These are phyloP conservation scores for Pyrochroa serraticornis DNA, from an alignment of 2,888 invertebrate genomes.

Conservation along the genomic window DNA sequence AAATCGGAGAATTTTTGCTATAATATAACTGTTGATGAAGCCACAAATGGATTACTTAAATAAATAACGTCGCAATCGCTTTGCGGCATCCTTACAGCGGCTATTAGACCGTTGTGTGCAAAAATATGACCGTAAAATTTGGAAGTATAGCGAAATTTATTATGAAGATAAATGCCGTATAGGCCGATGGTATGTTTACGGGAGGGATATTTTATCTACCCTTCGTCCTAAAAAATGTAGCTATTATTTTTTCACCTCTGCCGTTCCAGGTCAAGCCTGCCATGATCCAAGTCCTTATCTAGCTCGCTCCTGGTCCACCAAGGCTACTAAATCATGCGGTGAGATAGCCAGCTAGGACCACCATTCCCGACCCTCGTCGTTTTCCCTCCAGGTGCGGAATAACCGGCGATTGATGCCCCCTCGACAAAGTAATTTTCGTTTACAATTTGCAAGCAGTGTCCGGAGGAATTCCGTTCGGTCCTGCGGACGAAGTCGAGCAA, in stretches of 20 bases:
- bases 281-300: slow-evolving; percentile 51
- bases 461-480: slow-evolving; percentile 47
- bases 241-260: slow-evolving; percentile 52
- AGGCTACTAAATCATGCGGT: slow-evolving; percentile 53
- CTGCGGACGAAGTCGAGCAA: slow-evolving; percentile 34
- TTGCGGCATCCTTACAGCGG: no score
- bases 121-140: no score
- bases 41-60: no score
- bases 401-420: not conserved
- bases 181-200: slow-evolving; percentile 48
- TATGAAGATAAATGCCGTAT: slow-evolving; percentile 41
- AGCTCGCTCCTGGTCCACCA: slow-evolving; percentile 46
- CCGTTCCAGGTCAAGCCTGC: slow-evolving; percentile 48
- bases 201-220: slow-evolving; percentile 48
- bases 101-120: no score
- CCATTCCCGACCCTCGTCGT: slow-evolving; percentile 11
- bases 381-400: slow-evolving; percentile 1
- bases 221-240: slow-evolving; percentile 45
- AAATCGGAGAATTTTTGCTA: no score
- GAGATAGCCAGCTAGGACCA: slow-evolving; percentile 31
- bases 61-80: no score
- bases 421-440: not conserved
- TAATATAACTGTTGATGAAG: no score
- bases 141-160: slow-evolving; percentile 34
- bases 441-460: slow-evolving; percentile 6